Conservation (phyloP, 2,888 invertebrate genomes). For the Drosophila peninsularis region DNA sequence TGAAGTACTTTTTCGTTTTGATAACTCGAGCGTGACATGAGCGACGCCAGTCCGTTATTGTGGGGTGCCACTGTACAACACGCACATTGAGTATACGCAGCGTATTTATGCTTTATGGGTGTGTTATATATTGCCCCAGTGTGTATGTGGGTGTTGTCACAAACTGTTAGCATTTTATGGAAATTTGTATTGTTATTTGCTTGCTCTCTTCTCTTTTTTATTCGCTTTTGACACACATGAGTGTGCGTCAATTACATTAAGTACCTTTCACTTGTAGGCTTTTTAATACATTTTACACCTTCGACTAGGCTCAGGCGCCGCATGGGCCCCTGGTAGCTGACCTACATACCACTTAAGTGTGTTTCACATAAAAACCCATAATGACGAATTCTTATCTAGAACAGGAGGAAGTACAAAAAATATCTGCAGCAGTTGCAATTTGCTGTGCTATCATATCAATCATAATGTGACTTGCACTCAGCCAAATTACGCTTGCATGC, state of each 20-base stretch:
- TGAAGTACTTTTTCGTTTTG: constrained; percentile 48
- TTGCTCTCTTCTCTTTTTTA: background rate
- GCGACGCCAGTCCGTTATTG: background rate
- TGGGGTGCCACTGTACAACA: background rate
- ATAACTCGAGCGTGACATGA: constrained; percentile 42
- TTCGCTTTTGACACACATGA: constrained; percentile 5
- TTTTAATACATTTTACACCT: constrained; percentile 10
- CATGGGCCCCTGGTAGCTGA: constrained; percentile 15
- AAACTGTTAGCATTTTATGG: constrained; percentile 22
- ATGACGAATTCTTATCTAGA: background rate
- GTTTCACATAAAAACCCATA: background rate
- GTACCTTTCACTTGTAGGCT: constrained; percentile 18
- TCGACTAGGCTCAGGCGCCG: background rate
- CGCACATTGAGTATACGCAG: constrained; percentile 29
- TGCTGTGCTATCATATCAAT: constrained; percentile 25
- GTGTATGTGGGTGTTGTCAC: constrained; percentile 10
- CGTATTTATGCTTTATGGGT: constrained; percentile 26
- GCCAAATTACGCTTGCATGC: constrained; percentile 26
- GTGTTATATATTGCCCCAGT: constrained; percentile 10
- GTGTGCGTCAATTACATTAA: constrained; percentile 43
- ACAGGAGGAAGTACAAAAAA: background rate
- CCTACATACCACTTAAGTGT: background rate
- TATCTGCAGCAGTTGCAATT: background rate
- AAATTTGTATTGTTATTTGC: constrained; percentile 9
- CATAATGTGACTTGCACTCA: constrained; percentile 36